Conservation (phyloP, 2,888 invertebrate species). For the Agrochola circellaris region DNA sequence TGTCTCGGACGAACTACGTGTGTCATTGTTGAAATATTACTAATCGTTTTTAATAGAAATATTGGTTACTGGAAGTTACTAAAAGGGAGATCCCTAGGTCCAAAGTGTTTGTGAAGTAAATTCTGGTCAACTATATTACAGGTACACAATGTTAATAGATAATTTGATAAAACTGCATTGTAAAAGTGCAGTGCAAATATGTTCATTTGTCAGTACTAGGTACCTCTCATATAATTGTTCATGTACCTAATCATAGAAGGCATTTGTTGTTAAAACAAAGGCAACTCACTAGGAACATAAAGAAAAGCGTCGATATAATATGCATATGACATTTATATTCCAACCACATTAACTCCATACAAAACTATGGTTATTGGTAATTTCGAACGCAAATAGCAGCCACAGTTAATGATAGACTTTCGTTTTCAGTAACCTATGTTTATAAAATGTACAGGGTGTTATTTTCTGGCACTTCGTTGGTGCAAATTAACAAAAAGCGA, state of each 20-base stretch:
- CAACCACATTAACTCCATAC: background rate
- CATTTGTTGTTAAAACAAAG: conserved; percentile 3
- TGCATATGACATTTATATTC: conserved; percentile 11
- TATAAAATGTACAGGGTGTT: background rate
- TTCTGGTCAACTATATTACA: background rate
- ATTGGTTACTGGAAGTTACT: background rate
- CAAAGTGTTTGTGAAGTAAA: background rate
- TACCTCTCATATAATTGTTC: conserved; percentile 18
- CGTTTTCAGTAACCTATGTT: conserved; percentile 3
- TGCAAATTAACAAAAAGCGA: background rate
- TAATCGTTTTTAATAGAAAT: conserved; percentile 10
- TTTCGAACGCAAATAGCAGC: conserved; percentile 7
- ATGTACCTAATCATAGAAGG: background rate
- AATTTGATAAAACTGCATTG: background rate
- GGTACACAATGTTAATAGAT: background rate
- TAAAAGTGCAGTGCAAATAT: conserved; percentile 9
- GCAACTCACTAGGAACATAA: conserved; percentile 2
- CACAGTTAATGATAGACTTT: conserved; percentile 9
- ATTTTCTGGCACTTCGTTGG: background rate
- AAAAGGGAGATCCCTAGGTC: conserved; percentile 3
- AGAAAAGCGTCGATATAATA: conserved; percentile 10
- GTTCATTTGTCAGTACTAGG: background rate
- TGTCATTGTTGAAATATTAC: background rate
- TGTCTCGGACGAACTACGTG: background rate
- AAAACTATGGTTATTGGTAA: conserved; percentile 29